Evolutionary conservation across 2,113 vertebrate genomes (phyloP).

Genomic region (Chloropsis cyanopogon): DNA sequence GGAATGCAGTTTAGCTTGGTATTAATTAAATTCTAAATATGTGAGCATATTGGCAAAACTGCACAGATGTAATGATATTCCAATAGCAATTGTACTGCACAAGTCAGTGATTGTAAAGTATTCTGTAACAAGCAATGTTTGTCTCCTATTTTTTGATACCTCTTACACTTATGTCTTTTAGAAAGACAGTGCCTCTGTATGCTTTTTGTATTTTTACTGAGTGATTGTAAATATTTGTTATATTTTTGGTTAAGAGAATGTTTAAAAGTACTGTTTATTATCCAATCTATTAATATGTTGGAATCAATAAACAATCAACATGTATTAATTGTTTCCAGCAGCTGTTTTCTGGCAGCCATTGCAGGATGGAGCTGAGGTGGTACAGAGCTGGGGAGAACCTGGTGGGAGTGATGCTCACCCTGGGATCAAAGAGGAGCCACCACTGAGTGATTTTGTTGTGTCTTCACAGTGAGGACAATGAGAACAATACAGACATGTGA

Average conservation of each 20-base stretch:
- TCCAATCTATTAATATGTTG: slow-evolving; percentile 79
- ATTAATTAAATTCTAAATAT: slow-evolving; percentile 73
- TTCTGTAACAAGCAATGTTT: slow-evolving; percentile 85
- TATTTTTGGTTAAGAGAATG: slow-evolving; percentile 98
- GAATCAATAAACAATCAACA: slow-evolving; percentile 77
- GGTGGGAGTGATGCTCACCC: background rate
- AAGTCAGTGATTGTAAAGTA: slow-evolving; percentile 83
- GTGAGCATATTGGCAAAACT: slow-evolving; percentile 79
- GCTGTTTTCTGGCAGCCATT: background rate
- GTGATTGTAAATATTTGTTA: slow-evolving; percentile 96
- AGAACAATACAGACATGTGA: background rate
- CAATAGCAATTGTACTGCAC: slow-evolving; percentile 85
- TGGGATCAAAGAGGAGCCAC: accelerated
- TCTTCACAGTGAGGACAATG: background rate
- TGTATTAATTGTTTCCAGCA: background rate
- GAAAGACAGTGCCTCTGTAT: slow-evolving; percentile 95
- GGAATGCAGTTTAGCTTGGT: slow-evolving; percentile 82
- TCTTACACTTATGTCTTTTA: slow-evolving; percentile 97
- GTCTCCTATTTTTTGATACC: slow-evolving; percentile 88
- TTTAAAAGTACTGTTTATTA: slow-evolving; percentile 88
- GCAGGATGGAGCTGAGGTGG: background rate
- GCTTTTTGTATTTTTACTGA: slow-evolving; percentile 96
- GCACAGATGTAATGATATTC: slow-evolving; percentile 83
- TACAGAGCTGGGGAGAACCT: background rate
- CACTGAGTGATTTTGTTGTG: background rate